phyloP scores from a whole-genome alignment of 2,113 vertebrate species.

The Brachyhypopomus occidentalis region DNA sequence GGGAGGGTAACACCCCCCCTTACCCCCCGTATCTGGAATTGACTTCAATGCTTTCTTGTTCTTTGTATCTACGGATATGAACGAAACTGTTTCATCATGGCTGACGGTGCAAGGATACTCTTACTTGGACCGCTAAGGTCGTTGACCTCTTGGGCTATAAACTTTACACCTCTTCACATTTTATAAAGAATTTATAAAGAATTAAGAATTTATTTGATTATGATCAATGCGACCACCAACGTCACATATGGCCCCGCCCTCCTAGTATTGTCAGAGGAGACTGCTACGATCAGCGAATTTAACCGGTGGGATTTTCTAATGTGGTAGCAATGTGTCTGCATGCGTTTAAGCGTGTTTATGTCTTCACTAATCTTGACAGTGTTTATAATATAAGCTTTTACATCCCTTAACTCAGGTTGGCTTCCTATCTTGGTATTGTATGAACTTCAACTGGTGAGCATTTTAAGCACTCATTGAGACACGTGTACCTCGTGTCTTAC shows the following conservation, averaged over 20 bases:
- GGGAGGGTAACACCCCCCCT: no score
- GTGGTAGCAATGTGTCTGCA: background rate
- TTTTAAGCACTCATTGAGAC: no score
- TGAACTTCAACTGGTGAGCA: no score
- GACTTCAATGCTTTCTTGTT: background rate
- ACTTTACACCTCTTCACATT: no score
- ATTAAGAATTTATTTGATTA: background rate
- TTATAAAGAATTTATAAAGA: no score
- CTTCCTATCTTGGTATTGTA: no score
- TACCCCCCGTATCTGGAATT: background rate
- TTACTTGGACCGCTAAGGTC: background rate
- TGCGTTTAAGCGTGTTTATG: background rate
- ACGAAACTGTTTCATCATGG: background rate
- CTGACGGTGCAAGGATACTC: background rate
- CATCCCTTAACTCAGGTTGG: background rate
- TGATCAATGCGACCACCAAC: constrained; percentile 1
- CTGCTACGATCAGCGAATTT: constrained; percentile 9
- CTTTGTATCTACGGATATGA: background rate
- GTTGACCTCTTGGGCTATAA: no score
- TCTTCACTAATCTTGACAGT: constrained; percentile 1
- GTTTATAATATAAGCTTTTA: background rate
- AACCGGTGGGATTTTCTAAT: background rate
- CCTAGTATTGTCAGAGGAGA: background rate
- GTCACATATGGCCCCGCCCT: background rate
- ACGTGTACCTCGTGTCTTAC: constrained; percentile 67